phyloP scores from a whole-genome alignment of 2,797 vertebrate species.

The Pipistrellus kuhlii region DNA sequence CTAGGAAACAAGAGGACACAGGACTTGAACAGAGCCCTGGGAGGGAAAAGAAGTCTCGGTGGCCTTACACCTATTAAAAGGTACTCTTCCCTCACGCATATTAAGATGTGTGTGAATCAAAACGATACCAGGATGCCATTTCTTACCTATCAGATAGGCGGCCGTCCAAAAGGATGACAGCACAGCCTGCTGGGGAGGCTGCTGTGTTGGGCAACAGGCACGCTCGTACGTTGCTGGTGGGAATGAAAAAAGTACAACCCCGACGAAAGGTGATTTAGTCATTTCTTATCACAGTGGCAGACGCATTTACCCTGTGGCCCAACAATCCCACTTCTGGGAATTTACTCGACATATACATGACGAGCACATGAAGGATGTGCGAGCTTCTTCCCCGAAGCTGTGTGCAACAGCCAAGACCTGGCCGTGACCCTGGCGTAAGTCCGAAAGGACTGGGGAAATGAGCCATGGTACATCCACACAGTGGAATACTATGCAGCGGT shows the following conservation, averaged over 20 bases:
- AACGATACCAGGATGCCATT: not conserved
- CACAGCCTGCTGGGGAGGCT: not conserved
- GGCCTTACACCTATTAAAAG: not conserved
- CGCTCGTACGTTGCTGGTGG: not conserved
- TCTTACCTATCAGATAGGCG: conserved; percentile 68
- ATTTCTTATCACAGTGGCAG: conserved; percentile 15
- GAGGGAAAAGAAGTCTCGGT: conserved; percentile 1
- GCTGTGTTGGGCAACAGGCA: not conserved
- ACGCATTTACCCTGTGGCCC: conserved; percentile 6
- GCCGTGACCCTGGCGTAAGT: not conserved
- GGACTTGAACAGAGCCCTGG: not conserved
- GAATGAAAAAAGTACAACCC: not conserved
- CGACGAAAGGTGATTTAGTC: conserved; percentile 10
- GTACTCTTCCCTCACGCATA: not conserved
- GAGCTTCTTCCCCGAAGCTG: accelerated
- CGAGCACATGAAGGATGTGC: not conserved
- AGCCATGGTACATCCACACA: not conserved
- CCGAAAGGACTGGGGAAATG: not conserved
- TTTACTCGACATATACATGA: not conserved
- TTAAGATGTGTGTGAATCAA: not conserved
- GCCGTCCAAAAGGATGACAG: not conserved
- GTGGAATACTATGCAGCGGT: not conserved
- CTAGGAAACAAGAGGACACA: not conserved
- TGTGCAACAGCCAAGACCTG: not conserved
- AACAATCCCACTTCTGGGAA: conserved; percentile 51